Evolutionary conservation across 2,888 invertebrate genomes (phyloP).

Genomic region (Oscheius onirici): DNA sequence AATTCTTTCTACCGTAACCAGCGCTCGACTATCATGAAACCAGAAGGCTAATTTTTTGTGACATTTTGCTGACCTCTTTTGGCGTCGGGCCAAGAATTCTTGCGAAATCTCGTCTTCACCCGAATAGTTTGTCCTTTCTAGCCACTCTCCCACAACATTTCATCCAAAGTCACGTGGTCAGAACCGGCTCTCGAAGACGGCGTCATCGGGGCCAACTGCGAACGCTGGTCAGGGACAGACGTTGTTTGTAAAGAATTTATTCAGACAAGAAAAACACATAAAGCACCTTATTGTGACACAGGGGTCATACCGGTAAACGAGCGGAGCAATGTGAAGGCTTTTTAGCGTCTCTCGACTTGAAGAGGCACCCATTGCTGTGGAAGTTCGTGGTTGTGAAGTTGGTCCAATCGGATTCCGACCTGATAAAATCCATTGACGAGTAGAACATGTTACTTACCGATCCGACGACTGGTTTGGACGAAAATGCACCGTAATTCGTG

Average conservation of each 20-base stretch:
- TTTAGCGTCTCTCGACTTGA: slow-evolving; percentile 1
- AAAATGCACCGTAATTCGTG: slow-evolving; percentile 46
- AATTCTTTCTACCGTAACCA: slow-evolving; percentile 4
- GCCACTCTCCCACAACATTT: not conserved
- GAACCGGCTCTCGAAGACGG: slow-evolving; percentile 3
- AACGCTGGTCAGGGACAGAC: not conserved
- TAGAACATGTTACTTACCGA: slow-evolving; percentile 41
- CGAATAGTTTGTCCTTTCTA: no score
- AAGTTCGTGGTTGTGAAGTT: slow-evolving; percentile 40
- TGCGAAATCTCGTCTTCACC: not conserved
- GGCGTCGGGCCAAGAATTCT: slow-evolving; percentile 2
- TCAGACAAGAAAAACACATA: not conserved
- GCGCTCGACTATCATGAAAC: not conserved
- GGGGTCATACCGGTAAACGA: slow-evolving; percentile 1
- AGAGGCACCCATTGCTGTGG: slow-evolving; percentile 50
- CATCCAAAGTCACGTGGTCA: not conserved
- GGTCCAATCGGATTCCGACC: slow-evolving; percentile 61
- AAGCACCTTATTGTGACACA: slow-evolving; percentile 5
- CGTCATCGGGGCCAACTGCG: not conserved
- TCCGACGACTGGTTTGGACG: slow-evolving; percentile 63
- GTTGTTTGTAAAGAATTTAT: not conserved
- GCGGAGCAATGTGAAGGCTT: not conserved
- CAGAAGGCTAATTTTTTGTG: slow-evolving; percentile 15
- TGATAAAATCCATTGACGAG: slow-evolving; percentile 33
- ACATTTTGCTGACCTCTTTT: slow-evolving; percentile 12